phyloP scores from a whole-genome alignment of 1,140 invertebrate genomes.

The Carposina sasakii region DNA sequence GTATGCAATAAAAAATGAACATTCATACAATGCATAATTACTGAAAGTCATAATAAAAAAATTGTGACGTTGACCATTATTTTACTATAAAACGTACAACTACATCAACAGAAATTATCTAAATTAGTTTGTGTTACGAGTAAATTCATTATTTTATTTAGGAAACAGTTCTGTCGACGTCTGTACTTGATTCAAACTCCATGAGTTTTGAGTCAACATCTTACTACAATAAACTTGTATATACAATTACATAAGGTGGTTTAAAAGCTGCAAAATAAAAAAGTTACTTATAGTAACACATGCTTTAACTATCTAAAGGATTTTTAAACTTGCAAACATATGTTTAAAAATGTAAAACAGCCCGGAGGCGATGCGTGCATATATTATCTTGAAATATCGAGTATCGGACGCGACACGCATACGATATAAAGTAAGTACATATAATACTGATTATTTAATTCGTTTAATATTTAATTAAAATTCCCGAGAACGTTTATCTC shows the following conservation, averaged over 20 bases:
- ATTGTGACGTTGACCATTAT: too few species aligned
- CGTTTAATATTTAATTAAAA: slow-evolving; percentile 72
- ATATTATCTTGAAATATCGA: slow-evolving; percentile 53
- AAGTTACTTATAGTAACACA: slow-evolving; percentile 29
- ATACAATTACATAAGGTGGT: slow-evolving; percentile 23
- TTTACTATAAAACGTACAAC: too few species aligned
- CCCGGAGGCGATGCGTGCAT: slow-evolving; percentile 42
- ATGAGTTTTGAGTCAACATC: slow-evolving; percentile 44
- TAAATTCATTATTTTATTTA: too few species aligned
- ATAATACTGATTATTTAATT: slow-evolving; percentile 72
- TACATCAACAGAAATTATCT: too few species aligned
- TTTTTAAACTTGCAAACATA: slow-evolving; percentile 29
- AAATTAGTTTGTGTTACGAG: too few species aligned
- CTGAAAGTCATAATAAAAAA: too few species aligned
- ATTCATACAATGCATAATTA: too few species aligned
- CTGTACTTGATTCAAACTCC: too few species aligned
- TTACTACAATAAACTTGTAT: slow-evolving; percentile 33
- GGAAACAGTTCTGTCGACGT: too few species aligned
- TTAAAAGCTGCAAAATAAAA: slow-evolving; percentile 22
- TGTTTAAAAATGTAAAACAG: slow-evolving; percentile 47
- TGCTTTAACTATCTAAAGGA: slow-evolving; percentile 45
- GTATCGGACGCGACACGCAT: slow-evolving; percentile 57
- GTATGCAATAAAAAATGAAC: too few species aligned
- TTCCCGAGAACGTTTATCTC: slow-evolving; percentile 68
- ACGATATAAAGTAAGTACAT: slow-evolving; percentile 65